Conservation (phyloP, 2,113 vertebrate species). For the Crocuta crocuta region DNA sequence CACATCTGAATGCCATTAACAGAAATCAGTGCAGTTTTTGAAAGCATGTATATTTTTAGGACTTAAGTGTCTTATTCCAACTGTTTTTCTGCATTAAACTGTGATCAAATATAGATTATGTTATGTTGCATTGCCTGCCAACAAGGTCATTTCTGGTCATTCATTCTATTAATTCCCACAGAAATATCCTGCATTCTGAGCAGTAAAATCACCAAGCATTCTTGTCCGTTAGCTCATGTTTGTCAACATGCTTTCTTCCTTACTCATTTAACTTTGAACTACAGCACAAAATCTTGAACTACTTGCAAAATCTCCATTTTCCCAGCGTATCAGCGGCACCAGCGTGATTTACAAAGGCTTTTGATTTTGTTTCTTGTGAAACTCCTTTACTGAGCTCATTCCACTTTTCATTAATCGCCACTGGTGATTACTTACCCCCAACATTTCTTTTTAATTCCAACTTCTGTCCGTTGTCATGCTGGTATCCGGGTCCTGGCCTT, state of each 20-base stretch:
- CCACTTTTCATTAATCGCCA: not conserved
- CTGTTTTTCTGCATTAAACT: slow-evolving; percentile 49
- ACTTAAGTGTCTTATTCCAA: slow-evolving; percentile 56
- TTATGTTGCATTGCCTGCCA: slow-evolving; percentile 38
- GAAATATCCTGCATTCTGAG: slow-evolving; percentile 12
- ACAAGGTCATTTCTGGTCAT: slow-evolving; percentile 67
- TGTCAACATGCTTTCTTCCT: slow-evolving; percentile 44
- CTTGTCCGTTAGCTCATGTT: slow-evolving; percentile 55
- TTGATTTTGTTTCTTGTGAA: not conserved
- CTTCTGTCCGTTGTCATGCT: not conserved
- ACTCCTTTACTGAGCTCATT: not conserved
- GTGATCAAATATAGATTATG: slow-evolving; percentile 64
- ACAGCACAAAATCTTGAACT: too few species aligned
- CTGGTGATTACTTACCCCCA: not conserved
- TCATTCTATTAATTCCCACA: slow-evolving; percentile 70
- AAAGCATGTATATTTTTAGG: slow-evolving; percentile 66
- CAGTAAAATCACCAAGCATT: slow-evolving; percentile 10
- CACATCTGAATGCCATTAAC: slow-evolving; percentile 70
- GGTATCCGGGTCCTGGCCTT: not conserved
- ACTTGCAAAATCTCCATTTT: not conserved
- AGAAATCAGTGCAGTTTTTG: slow-evolving; percentile 47
- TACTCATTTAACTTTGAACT: slow-evolving; percentile 42
- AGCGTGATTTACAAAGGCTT: not conserved
- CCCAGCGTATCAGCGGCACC: not conserved
- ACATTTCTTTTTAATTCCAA: not conserved